Evolutionary conservation across 2,113 vertebrate genomes (phyloP), one percentile per base, ranked within the genome.

Genomic region (Semicossyphus pulcher): DNA sequence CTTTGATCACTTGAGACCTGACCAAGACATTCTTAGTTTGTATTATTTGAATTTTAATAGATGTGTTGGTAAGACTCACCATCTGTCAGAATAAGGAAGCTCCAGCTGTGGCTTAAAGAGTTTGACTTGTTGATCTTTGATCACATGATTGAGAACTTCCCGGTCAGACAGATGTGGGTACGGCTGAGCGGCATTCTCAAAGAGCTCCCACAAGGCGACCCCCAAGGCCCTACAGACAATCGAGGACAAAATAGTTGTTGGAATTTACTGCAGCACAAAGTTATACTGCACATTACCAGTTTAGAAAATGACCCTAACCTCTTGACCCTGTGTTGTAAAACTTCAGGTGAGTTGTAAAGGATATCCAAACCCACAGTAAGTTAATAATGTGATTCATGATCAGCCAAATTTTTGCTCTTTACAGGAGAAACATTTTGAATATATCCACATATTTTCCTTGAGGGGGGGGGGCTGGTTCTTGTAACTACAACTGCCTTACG

Each of bases 161-260:
- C 93, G 88, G 81, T 99, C 94, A 10, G 96, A 96, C 42, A 99
- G 93, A 78, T 93, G 92, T 2, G 94, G 86, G 61, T 99, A 99
- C 0, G 97, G 97, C 84, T 93, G 96, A 56, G 91, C 79, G 23
- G 93, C 94, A 16, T 86, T 94, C 64, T 95, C 95, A 87, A 99
- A 96, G 21, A 99, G 95, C 74, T 99, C 97, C 97, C 97, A 99
- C 7, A 99, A 59, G 0, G 97, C 97, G 51, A 99, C 95, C 10
- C 97, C 97, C 86, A 99, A 87, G 1, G 97, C 94, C 97, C 97
- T 99, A 65, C 1, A 71, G 77, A 85, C 15, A 75, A 34, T 37
- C 2, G 0, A 57, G 1, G 23, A 66, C 12, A 37, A 51, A 59
- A 66, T 4, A 23, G 34, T 4, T 11, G 28, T 37, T 65, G 23